Percentiles rank a stretch among this genome's conserved stretches.
These are phyloP conservation scores for Tragelaphus eurycerus DNA, from an alignment of 2,797 vertebrate species.

Conservation along the genomic window DNA sequence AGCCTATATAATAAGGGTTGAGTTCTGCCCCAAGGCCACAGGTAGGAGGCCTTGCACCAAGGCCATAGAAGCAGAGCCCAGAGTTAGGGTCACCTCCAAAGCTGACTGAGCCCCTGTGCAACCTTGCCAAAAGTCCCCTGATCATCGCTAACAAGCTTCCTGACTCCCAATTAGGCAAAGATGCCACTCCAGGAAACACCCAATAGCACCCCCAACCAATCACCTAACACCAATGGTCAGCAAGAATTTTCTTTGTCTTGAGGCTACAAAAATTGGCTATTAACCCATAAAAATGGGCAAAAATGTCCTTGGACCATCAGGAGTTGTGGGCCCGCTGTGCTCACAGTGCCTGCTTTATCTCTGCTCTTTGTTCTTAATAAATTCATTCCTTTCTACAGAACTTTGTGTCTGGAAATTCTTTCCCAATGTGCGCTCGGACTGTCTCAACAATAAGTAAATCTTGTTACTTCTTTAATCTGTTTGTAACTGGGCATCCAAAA, in stretches of 20 bases:
- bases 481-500: not conserved
- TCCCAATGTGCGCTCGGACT: not conserved
- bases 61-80: not conserved
- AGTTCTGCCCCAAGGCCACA: not conserved
- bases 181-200: not conserved
- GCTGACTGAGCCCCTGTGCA: not conserved
- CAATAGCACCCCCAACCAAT: not conserved
- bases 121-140: not conserved
- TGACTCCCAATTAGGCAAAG: not conserved
- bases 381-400: not conserved
- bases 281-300: not conserved
- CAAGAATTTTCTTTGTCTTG: not conserved
- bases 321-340: not conserved
- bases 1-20: not conserved
- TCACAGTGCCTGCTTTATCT: not conserved
- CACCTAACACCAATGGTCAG: not conserved
- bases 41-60: not conserved
- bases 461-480: not conserved
- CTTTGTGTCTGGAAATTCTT: not conserved
- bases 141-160: not conserved
- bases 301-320: not conserved
- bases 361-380: not conserved
- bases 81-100: not conserved
- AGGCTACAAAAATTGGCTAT: not conserved
- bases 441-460: not conserved